Evolutionary conservation across 2,888 invertebrate species (phyloP).

Genomic region (Acleris holmiana): DNA sequence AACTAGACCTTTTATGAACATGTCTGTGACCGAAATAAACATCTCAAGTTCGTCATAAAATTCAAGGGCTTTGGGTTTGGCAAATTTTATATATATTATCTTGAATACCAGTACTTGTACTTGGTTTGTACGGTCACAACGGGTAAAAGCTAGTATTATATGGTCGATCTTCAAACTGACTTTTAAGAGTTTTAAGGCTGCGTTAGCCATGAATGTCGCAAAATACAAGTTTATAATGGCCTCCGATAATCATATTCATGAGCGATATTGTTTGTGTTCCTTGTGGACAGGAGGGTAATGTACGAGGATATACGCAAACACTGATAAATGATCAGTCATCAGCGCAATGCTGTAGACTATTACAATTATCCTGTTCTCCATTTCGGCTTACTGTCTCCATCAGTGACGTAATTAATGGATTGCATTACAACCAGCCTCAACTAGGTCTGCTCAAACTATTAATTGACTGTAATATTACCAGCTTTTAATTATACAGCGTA

Average conservation of each 20-base stretch:
- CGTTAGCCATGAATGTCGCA: background rate
- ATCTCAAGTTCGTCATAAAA: background rate
- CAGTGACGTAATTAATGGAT: constrained; percentile 34
- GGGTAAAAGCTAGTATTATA: no score
- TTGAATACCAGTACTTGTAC: no score
- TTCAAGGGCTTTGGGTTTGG: no score
- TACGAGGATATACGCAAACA: constrained; percentile 32
- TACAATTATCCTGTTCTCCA: constrained; percentile 27
- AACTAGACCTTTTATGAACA: constrained; percentile 5
- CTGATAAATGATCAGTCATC: constrained; percentile 34
- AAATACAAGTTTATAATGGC: background rate
- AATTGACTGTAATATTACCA: background rate
- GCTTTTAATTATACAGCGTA: background rate
- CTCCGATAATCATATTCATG: constrained; percentile 12
- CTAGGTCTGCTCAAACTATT: constrained; percentile 9
- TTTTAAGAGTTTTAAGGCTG: no score
- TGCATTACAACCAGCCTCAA: background rate
- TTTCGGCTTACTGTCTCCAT: constrained; percentile 24
- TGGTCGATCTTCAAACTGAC: no score
- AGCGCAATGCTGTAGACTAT: constrained; percentile 20
- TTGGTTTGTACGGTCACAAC: no score
- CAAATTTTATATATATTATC: no score
- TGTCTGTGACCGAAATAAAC: constrained; percentile 3
- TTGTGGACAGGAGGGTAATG: constrained; percentile 11
- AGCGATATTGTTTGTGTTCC: constrained; percentile 17